Conservation (phyloP, 2,113 vertebrate genomes). For the Callorhinus ursinus region DNA sequence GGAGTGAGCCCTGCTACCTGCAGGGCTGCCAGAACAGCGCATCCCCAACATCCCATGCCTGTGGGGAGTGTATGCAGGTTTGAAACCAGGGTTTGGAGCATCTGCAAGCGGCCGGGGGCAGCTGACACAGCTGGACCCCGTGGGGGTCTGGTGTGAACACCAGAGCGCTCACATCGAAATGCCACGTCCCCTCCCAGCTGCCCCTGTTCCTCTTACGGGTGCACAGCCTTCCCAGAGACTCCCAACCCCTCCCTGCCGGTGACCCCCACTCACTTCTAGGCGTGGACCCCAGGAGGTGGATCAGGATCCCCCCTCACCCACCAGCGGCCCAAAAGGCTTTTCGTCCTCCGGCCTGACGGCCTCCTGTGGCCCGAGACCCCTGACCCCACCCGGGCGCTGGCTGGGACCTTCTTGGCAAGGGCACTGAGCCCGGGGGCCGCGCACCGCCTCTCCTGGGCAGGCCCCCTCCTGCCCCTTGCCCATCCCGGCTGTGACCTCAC, state of each 20-base stretch:
- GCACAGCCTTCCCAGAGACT: background rate
- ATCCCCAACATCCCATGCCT: no score
- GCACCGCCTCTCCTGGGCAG: background rate
- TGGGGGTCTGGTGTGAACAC: no score
- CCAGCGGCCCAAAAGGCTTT: background rate
- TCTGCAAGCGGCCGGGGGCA: background rate
- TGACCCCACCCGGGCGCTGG: background rate
- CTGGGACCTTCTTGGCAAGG: background rate
- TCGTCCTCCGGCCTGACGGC: background rate
- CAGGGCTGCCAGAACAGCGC: background rate
- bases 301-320: background rate
- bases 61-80: no score
- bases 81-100: background rate
- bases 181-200: accelerated
- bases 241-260: background rate
- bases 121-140: background rate
- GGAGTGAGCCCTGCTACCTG: no score
- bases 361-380: background rate
- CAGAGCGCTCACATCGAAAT: no score
- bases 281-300: background rate
- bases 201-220: background rate
- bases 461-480: background rate
- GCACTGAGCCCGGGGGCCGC: background rate
- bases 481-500: background rate
- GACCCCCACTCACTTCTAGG: background rate